A percentile compares a stretch with the other conserved stretches of the same genome.
phyloP scores from a whole-genome alignment of 2,888 invertebrate genomes.

The Melinopterus prodromus region DNA sequence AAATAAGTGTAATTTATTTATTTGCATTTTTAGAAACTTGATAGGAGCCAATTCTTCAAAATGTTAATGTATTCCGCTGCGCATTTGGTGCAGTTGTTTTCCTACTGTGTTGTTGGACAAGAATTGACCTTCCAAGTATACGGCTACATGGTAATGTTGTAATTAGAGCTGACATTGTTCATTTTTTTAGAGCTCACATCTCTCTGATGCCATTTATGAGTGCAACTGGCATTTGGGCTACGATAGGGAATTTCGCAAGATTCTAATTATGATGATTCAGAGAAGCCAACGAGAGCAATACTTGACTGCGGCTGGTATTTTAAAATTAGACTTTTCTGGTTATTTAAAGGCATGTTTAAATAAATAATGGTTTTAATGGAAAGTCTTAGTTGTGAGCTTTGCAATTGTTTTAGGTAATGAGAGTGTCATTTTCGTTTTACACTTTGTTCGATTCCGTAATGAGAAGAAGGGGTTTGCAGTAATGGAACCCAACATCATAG shows the following conservation, averaged over 20 bases:
- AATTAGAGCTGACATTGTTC: neutral
- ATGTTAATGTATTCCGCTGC: conserved; percentile 32
- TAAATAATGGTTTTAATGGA: neutral
- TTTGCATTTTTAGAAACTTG: conserved; percentile 30
- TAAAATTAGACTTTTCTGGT: conserved; percentile 31
- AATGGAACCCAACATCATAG: neutral
- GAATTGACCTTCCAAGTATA: conserved; percentile 32
- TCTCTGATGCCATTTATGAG: conserved; percentile 33
- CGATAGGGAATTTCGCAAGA: conserved; percentile 32
- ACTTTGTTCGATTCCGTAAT: conserved; percentile 31
- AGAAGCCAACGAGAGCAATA: conserved; percentile 29
- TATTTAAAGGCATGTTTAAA: conserved; percentile 28
- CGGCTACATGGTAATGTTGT: neutral
- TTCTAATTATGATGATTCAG: conserved; percentile 35
- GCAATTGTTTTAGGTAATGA: conserved; percentile 32
- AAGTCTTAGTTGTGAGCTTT: neutral
- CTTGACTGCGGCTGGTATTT: conserved; percentile 34
- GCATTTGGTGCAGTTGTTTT: conserved; percentile 31
- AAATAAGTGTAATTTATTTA: conserved; percentile 11
- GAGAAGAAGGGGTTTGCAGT: conserved; percentile 6
- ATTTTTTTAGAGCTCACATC: conserved; percentile 28
- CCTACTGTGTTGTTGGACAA: conserved; percentile 33
- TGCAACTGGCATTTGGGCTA: conserved; percentile 32
- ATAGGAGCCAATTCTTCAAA: conserved; percentile 32
- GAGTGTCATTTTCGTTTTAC: conserved; percentile 36